phyloP scores from a whole-genome alignment of 2,888 invertebrate species.

The Ischnus inquisitorius region DNA sequence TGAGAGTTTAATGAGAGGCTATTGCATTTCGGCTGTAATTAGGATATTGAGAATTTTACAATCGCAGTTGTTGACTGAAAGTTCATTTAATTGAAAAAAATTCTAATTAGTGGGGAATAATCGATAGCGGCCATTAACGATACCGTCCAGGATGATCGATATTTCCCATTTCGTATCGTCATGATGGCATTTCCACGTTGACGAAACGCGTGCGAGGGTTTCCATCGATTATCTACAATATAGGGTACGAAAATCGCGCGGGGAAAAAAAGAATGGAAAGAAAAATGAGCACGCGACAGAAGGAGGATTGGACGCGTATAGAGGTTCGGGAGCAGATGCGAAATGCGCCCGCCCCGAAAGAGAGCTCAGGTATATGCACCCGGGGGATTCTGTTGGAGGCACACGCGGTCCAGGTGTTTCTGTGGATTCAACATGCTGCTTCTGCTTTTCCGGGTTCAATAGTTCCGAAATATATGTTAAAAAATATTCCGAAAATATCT shows the following conservation, averaged over 20 bases:
- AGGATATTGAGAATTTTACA: not conserved
- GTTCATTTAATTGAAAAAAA: not conserved
- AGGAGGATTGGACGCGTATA: constrained; percentile 58
- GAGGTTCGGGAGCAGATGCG: constrained; percentile 61
- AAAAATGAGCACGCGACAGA: constrained; percentile 67
- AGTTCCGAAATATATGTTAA: not conserved
- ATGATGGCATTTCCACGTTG: constrained; percentile 42
- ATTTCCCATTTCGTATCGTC: constrained; percentile 30
- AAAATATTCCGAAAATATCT: not conserved
- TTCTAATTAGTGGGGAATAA: not conserved
- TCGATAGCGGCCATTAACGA: not conserved
- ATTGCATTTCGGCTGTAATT: not conserved
- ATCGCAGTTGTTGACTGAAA: not conserved
- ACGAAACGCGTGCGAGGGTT: constrained; percentile 59
- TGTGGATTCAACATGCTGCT: constrained; percentile 37
- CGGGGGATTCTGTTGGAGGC: constrained; percentile 11
- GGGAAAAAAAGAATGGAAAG: constrained; percentile 51
- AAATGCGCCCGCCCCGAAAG: constrained; percentile 40
- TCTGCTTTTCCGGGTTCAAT: constrained; percentile 46
- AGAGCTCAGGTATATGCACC: constrained; percentile 57
- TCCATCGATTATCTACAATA: constrained; percentile 31
- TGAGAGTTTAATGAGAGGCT: not conserved
- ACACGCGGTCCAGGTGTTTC: constrained; percentile 69
- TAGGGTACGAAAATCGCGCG: constrained; percentile 29
- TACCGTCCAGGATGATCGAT: constrained; percentile 5